Percentiles rank a stretch among this genome's conserved stretches.
These are phyloP conservation scores for Dreissena rostriformis DNA, from an alignment of 1,140 invertebrate species.

Conservation along the genomic window DNA sequence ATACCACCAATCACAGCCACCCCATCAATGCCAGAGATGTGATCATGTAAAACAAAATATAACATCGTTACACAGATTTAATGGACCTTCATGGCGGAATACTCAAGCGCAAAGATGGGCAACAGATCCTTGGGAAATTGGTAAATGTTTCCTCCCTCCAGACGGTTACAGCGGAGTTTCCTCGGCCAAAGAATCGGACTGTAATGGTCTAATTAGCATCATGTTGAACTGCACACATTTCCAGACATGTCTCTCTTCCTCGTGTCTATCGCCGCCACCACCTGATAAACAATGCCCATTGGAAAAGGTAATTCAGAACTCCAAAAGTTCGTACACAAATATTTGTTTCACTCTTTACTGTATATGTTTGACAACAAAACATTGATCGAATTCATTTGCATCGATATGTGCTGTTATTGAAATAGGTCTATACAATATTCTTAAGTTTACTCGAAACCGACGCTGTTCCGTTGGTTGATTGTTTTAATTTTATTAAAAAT, in stretches of 20 bases:
- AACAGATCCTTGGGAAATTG: not conserved
- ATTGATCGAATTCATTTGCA: no score
- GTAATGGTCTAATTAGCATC: not conserved
- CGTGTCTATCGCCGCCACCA: no score
- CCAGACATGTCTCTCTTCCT: not conserved
- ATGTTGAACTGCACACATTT: not conserved
- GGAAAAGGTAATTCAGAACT: no score
- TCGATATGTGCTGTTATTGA: no score
- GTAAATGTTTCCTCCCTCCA: not conserved
- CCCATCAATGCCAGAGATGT: not conserved
- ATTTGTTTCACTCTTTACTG: no score
- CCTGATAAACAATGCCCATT: no score
- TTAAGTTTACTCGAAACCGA: no score
- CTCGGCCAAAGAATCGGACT: not conserved
- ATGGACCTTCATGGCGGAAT: not conserved
- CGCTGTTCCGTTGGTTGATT: no score
- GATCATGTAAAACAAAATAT: not conserved
- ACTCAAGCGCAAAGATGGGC: not conserved
- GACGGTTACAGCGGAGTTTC: not conserved
- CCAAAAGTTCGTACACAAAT: not conserved
- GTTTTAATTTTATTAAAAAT: no score
- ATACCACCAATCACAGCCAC: not conserved
- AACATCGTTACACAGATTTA: not conserved
- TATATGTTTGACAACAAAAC: no score
- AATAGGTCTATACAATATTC: no score